phyloP scores from a whole-genome alignment of 2,888 invertebrate species.

The Acrobasis suavella region DNA sequence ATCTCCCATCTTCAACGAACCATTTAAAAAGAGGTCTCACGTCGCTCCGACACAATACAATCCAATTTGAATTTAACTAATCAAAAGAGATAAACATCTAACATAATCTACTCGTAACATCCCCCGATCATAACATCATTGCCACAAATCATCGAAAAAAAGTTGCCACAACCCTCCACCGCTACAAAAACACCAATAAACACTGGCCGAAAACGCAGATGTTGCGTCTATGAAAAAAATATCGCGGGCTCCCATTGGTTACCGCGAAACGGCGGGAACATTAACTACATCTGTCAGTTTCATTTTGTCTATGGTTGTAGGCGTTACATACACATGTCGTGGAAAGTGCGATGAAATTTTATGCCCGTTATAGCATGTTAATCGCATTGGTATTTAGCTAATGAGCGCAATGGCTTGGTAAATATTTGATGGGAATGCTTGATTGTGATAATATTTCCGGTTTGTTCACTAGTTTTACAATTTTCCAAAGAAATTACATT shows the following conservation, averaged over 20 bases:
- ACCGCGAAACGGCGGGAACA: constrained; percentile 51
- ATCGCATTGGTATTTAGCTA: constrained; percentile 14
- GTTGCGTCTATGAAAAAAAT: constrained; percentile 53
- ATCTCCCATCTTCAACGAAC: constrained; percentile 17
- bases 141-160: constrained; percentile 40
- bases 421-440: constrained; percentile 10
- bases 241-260: constrained; percentile 48
- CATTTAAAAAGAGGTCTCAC: constrained; percentile 15
- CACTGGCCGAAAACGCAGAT: constrained; percentile 58
- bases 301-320: constrained; percentile 56
- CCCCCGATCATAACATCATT: constrained; percentile 42
- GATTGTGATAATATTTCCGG: constrained; percentile 11
- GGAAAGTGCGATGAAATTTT: constrained; percentile 31
- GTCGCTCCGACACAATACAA: constrained; percentile 23
- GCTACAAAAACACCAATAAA: constrained; percentile 60
- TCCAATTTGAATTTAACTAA: constrained; percentile 22
- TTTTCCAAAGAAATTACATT: constrained; percentile 9
- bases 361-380: constrained; percentile 24
- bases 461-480: neutral
- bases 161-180: constrained; percentile 35
- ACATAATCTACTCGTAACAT: constrained; percentile 12
- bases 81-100: constrained; percentile 32
- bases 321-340: constrained; percentile 34
- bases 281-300: constrained; percentile 62
- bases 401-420: constrained; percentile 6